phyloP scores from a whole-genome alignment of 2,797 vertebrate species.

The Chelidonichthys spinosus region DNA sequence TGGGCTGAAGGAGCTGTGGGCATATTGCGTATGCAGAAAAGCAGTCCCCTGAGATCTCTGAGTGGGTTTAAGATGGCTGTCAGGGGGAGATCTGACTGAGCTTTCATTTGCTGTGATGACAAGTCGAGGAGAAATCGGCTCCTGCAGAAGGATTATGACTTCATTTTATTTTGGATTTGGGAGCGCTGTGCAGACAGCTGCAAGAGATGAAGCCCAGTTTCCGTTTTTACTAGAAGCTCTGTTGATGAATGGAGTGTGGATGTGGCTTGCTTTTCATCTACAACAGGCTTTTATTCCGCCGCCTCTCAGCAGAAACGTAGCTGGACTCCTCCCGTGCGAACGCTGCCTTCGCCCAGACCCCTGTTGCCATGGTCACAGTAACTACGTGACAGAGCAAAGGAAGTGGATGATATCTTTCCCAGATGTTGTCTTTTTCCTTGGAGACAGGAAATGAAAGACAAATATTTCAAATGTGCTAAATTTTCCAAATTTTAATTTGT shows the following conservation, averaged over 20 bases:
- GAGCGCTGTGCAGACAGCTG: not conserved
- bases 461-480: slow-evolving; percentile 59
- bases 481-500: slow-evolving; percentile 32
- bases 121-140: slow-evolving; percentile 8
- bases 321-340: slow-evolving; percentile 39
- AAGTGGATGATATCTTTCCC: slow-evolving; percentile 60
- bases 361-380: slow-evolving; percentile 70
- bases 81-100: slow-evolving; percentile 57
- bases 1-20: slow-evolving; percentile 80
- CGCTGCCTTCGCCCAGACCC: slow-evolving; percentile 36
- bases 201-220: slow-evolving; percentile 14
- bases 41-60: slow-evolving; percentile 82
- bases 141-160: slow-evolving; percentile 19
- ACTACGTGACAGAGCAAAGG: slow-evolving; percentile 65
- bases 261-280: slow-evolving; percentile 22
- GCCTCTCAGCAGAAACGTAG: slow-evolving; percentile 32
- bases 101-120: slow-evolving; percentile 42
- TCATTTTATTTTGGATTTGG: slow-evolving; percentile 16
- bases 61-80: slow-evolving; percentile 77
- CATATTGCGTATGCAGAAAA: slow-evolving; percentile 83
- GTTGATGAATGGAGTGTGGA: slow-evolving; percentile 21
- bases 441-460: slow-evolving; percentile 63
- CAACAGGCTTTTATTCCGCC: slow-evolving; percentile 32
- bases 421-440: slow-evolving; percentile 60
- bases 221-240: slow-evolving; percentile 12